These are phyloP conservation scores for Gallinago solitaria DNA, from an alignment of 2,797 vertebrate genomes.

Conservation along the genomic window DNA sequence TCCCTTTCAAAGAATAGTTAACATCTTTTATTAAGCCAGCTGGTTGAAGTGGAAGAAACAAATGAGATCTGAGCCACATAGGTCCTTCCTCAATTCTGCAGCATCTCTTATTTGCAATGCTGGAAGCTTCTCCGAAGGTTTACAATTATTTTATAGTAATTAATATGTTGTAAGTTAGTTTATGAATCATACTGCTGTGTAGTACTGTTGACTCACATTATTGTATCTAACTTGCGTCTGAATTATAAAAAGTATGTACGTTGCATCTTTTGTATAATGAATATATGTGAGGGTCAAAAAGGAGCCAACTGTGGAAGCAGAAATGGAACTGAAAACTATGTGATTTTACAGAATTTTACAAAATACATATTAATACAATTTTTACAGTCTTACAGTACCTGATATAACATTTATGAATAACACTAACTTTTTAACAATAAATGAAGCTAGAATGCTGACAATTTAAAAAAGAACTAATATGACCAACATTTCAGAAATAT, in stretches of 20 bases:
- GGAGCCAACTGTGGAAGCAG: background rate
- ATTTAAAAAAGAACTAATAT: background rate
- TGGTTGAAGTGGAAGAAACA: background rate
- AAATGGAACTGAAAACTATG: background rate
- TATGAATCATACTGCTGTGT: background rate
- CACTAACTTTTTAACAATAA: background rate
- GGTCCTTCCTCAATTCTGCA: background rate
- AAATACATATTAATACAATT: background rate
- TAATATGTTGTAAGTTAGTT: background rate
- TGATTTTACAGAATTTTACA: background rate
- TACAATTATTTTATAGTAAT: background rate
- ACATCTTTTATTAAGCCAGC: background rate
- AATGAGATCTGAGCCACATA: background rate
- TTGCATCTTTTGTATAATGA: background rate
- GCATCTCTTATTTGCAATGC: background rate
- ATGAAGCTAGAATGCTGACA: background rate
- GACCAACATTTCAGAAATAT: background rate
- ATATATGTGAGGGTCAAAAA: background rate
- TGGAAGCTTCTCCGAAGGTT: background rate
- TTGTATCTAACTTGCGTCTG: background rate
- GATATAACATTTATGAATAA: background rate
- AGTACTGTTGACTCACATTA: background rate
- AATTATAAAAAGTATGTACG: background rate
- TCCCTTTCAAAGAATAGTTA: background rate
- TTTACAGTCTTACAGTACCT: no score